These are phyloP conservation scores for Stigmatopora nigra DNA, from an alignment of 2,113 vertebrate species.

Conservation along the genomic window DNA sequence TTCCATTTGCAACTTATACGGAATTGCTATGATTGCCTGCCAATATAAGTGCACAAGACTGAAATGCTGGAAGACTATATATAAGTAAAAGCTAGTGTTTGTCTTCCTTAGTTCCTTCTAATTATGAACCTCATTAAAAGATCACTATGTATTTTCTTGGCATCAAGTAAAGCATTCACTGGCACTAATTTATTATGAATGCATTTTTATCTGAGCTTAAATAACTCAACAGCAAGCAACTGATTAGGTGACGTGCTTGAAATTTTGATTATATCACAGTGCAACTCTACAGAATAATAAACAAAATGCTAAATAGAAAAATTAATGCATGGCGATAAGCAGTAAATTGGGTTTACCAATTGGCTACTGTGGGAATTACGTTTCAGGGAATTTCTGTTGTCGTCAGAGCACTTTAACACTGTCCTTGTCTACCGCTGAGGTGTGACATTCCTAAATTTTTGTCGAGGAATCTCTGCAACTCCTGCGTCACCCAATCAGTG, in stretches of 20 bases:
- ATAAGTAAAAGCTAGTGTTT: background rate
- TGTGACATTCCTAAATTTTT: slow-evolving; percentile 40
- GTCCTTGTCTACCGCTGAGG: slow-evolving; percentile 32
- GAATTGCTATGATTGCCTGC: background rate
- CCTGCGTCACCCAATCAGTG: slow-evolving; percentile 21
- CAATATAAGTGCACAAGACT: background rate
- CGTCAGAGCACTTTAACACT: slow-evolving; percentile 20
- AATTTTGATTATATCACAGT: background rate
- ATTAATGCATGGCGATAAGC: background rate
- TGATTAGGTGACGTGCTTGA: slow-evolving; percentile 9
- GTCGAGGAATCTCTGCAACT: slow-evolving; percentile 20
- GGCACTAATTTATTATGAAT: slow-evolving; percentile 12
- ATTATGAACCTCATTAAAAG: slow-evolving; percentile 19
- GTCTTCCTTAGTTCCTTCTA: slow-evolving; percentile 1
- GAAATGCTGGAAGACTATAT: background rate
- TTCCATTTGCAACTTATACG: background rate
- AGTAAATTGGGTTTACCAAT: background rate
- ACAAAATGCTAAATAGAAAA: background rate
- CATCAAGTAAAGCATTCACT: slow-evolving; percentile 20
- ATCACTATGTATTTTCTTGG: slow-evolving; percentile 36
- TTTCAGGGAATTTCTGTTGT: slow-evolving; percentile 47
- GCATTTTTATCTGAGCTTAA: slow-evolving; percentile 19
- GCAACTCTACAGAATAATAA: background rate
- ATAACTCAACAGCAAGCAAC: slow-evolving; percentile 5
- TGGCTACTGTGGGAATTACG: slow-evolving; percentile 26